phyloP scores from a whole-genome alignment of 1,140 invertebrate species.

The Zaprionus kolodkinae region DNA sequence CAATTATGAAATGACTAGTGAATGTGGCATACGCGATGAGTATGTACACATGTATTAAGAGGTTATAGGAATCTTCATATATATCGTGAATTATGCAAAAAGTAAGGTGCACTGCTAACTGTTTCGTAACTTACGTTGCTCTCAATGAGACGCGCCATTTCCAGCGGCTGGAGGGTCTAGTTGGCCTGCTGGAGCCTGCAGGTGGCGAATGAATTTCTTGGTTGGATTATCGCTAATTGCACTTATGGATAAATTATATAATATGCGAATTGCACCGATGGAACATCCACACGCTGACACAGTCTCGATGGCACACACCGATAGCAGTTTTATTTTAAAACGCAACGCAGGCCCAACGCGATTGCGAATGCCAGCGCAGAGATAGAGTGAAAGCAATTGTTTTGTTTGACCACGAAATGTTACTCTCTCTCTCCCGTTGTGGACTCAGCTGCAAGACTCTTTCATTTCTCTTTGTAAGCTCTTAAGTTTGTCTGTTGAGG shows the following conservation, averaged over 20 bases:
- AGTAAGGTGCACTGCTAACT: constrained; percentile 40
- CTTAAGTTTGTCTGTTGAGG: constrained; percentile 2
- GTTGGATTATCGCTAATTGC: constrained; percentile 43
- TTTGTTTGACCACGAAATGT: constrained; percentile 57
- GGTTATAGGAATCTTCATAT: neutral
- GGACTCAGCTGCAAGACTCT: constrained; percentile 8
- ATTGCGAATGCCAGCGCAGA: constrained; percentile 30
- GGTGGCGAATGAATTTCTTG: neutral
- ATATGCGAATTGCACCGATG: constrained; percentile 39
- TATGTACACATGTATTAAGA: neutral
- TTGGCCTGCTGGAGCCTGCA: constrained; percentile 27
- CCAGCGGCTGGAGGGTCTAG: constrained; percentile 27
- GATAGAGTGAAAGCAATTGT: constrained; percentile 55
- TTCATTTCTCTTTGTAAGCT: constrained; percentile 9
- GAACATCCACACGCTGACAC: constrained; percentile 37
- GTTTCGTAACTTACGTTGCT: constrained; percentile 73
- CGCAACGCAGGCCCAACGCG: constrained; percentile 44
- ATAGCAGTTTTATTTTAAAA: constrained; percentile 45
- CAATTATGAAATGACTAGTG: constrained; percentile 52
- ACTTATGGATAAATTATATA: constrained; percentile 59
- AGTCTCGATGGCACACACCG: constrained; percentile 26
- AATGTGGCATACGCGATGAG: constrained; percentile 17
- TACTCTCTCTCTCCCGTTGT: constrained; percentile 28
- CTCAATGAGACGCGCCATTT: constrained; percentile 72
- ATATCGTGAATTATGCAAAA: constrained; percentile 66